Evolutionary conservation across 2,113 vertebrate species (phyloP).

Genomic region (Odocoileus virginianus): DNA sequence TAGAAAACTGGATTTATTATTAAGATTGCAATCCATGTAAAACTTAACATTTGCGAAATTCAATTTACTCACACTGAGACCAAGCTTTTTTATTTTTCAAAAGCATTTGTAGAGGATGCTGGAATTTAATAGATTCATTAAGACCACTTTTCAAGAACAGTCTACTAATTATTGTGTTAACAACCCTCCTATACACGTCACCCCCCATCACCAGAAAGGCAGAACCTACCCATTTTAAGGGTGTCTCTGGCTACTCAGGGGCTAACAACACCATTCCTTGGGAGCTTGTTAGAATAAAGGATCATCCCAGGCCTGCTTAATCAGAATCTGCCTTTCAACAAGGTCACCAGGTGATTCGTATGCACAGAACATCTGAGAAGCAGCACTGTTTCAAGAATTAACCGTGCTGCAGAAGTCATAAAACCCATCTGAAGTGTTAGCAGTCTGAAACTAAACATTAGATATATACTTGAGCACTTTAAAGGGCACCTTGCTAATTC

Average conservation of each 20-base stretch:
- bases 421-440: not conserved
- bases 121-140: not conserved
- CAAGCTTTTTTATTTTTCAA: not conserved
- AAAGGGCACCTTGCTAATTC: not conserved
- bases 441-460: not conserved
- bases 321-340: not conserved
- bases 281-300: not conserved
- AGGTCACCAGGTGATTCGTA: not conserved
- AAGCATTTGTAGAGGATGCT: not conserved
- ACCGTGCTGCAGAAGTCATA: not conserved
- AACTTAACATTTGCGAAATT: not conserved
- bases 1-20: conserved; percentile 13
- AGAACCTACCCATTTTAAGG: not conserved
- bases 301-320: not conserved
- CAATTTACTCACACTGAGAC: not conserved
- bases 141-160: not conserved
- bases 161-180: not conserved
- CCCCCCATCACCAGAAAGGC: not conserved
- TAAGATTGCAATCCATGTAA: not conserved
- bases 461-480: not conserved
- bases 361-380: not conserved
- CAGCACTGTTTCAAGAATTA: not conserved
- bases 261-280: not conserved
- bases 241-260: not conserved
- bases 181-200: not conserved